Conservation (phyloP, 2,888 invertebrate species). For the Diarsia dahlii region DNA sequence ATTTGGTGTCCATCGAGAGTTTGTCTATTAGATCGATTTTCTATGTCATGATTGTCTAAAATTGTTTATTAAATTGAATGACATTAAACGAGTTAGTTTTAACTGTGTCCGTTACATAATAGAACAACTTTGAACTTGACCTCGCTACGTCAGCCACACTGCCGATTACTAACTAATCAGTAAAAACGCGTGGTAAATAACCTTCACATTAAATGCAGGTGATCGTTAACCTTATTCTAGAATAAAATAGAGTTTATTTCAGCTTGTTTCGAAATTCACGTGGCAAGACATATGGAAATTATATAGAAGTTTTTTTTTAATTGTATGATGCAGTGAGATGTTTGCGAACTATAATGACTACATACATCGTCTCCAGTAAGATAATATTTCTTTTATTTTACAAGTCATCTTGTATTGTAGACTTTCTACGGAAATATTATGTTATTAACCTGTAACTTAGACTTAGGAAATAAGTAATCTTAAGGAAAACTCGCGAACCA, state of each 20-base stretch:
- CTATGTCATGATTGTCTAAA: no score
- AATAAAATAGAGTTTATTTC: not conserved
- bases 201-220: not conserved
- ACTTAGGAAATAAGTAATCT: not conserved
- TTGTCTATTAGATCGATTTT: no score
- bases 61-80: no score
- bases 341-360: not conserved
- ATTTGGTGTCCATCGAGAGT: no score
- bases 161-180: constrained; percentile 15
- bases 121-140: constrained; percentile 45
- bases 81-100: no score
- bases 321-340: not conserved
- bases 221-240: not conserved
- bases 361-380: not conserved
- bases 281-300: constrained; percentile 12
- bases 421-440: not conserved
- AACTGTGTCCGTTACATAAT: not conserved
- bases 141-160: not conserved
- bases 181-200: not conserved
- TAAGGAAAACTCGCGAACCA: not conserved
- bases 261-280: not conserved
- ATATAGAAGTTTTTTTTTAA: not conserved
- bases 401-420: not conserved
- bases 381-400: not conserved
- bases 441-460: not conserved